Evolutionary conservation across 2,113 vertebrate genomes (phyloP).

Genomic region (Pitta sordida): DNA sequence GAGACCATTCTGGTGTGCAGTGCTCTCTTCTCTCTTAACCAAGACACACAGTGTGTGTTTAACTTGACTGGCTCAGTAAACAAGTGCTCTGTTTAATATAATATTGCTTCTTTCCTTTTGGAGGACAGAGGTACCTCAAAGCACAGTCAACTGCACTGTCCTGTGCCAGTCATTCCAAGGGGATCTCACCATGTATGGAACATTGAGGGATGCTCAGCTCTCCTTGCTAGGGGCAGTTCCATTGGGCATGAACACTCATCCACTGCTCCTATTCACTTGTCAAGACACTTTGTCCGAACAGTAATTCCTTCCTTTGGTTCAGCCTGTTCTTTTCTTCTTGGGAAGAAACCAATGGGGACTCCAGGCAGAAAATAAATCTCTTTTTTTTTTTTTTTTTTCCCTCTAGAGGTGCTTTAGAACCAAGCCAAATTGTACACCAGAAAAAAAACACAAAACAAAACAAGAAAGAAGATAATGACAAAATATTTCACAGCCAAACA

Average conservation of each 20-base stretch:
- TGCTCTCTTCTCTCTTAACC: not conserved
- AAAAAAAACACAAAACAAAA: not conserved
- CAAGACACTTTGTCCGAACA: not conserved
- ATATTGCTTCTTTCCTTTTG: not conserved
- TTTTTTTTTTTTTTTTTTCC: not conserved
- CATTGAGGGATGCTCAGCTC: not conserved
- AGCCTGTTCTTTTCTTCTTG: conserved; percentile 19
- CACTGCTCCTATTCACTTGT: not conserved
- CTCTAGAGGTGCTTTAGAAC: not conserved
- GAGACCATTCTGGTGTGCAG: not conserved
- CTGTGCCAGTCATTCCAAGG: not conserved
- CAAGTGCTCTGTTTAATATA: not conserved
- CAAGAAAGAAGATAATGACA: not conserved
- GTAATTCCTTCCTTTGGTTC: conserved; percentile 36
- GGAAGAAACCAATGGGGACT: not conserved
- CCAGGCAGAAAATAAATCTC: conserved; percentile 31
- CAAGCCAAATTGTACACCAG: not conserved
- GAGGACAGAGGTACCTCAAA: not conserved
- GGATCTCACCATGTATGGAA: not conserved
- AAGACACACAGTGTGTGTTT: not conserved
- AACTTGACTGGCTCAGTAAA: not conserved
- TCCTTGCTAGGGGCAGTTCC: not conserved
- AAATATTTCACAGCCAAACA: not conserved
- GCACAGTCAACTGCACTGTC: not conserved
- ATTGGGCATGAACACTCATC: fast-evolving